Evolutionary conservation across 35 echinoderm and acorn worm species (phyloP), one percentile per base, ranked within the genome.

Genomic region (Diadema setosum): DNA sequence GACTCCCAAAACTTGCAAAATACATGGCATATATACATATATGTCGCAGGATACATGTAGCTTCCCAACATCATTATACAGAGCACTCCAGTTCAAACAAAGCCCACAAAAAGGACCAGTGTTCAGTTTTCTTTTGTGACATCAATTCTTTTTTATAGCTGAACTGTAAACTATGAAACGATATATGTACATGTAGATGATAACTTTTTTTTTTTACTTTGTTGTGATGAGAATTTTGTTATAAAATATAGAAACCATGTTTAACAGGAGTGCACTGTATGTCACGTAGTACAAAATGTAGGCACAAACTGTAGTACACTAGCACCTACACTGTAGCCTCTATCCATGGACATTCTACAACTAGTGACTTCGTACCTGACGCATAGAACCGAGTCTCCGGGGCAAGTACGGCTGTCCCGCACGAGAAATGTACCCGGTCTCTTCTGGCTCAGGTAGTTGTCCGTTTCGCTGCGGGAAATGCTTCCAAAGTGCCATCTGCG

Each of bases 401-500:
- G 75, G 30, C 73, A 82, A 14, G 87, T 90, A 3, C 73, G 25
- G 56, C 87, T 90, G 33, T 90, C 87, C n/a, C 87, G 46, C 21
- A 90, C 87, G 4, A 90, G 87, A 56, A 82, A 90, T 3, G 74
- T 46, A 18, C 87, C 87, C 18, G 87, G 75, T 40, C 58, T 41
- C 9, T 81, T 90, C 3, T 63, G 55, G 30, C 57, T 46, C 6
- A 90, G 87, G 29, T 64, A 44, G 29, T 65, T 90, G 55, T 90
- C 87, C 17, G 87, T 60, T 26, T 90, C 87, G 36, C 20, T 3
- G 46, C 87, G 50, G 25, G 49, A 45, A 20, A 90, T 39, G 6
- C 75, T 31, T 4, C 87, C 87, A 82, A 82, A 82, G 42, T 90
- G 80, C 87, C 87, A 90, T 42, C 87, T 90, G 16, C 20, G n/a